Evolutionary conservation across 2,888 invertebrate species (phyloP).

Genomic region (Branchellion lobata): DNA sequence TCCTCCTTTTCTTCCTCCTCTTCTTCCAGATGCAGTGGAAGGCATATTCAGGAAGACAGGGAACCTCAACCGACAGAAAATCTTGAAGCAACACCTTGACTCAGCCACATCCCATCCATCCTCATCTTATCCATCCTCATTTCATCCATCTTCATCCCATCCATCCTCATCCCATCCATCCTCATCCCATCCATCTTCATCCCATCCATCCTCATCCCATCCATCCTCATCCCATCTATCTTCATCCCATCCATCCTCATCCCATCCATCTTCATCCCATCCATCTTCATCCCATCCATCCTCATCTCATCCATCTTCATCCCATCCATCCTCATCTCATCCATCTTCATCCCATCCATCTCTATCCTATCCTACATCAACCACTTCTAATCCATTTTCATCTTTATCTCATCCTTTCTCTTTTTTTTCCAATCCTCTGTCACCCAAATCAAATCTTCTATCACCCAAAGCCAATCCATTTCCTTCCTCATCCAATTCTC

Average conservation of each 20-base stretch:
- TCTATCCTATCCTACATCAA: not conserved
- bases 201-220: not conserved
- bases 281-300: too few relatives aligned
- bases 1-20: not conserved
- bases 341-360: too few relatives aligned
- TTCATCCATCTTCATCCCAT: not conserved
- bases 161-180: too few relatives aligned
- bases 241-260: too few relatives aligned
- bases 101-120: not conserved
- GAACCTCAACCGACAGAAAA: constrained; percentile 39
- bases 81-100: constrained; percentile 27
- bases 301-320: too few relatives aligned
- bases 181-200: too few relatives aligned
- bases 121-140: too few relatives aligned
- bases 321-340: not conserved
- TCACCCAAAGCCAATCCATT: too few relatives aligned
- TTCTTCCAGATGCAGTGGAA: constrained; percentile 17
- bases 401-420: too few relatives aligned
- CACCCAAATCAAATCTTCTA: too few relatives aligned
- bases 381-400: not conserved
- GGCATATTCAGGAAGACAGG: constrained; percentile 43
- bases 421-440: not conserved
- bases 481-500: not conserved
- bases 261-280: not conserved
- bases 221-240: not conserved